phyloP scores from a whole-genome alignment of 2,888 invertebrate species.

The Amphipoea lucens region DNA sequence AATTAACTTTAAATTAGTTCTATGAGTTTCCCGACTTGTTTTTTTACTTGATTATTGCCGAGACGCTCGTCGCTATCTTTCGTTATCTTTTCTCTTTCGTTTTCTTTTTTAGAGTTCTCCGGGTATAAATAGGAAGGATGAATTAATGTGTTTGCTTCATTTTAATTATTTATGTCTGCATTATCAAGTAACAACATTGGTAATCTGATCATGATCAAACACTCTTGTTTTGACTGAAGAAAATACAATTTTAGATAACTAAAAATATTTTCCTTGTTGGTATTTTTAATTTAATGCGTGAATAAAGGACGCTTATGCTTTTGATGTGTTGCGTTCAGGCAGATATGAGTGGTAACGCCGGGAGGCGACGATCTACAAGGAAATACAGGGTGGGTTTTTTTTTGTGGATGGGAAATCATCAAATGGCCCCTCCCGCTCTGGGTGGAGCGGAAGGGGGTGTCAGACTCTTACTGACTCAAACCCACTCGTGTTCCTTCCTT shows the following conservation, averaged over 20 bases:
- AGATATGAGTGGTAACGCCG: not conserved
- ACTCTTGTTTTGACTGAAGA: not conserved
- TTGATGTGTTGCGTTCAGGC: not conserved
- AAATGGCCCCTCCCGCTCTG: no score
- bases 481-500: no score
- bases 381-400: not conserved
- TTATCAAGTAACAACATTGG: conserved; percentile 5
- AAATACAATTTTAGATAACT: not conserved
- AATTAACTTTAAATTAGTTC: conserved; percentile 80
- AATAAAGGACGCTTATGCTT: not conserved
- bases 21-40: conserved; percentile 67
- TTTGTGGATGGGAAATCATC: no score
- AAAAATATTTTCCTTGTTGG: not conserved
- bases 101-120: conserved; percentile 46
- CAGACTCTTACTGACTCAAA: no score
- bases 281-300: not conserved
- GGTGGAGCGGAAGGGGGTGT: no score
- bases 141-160: conserved; percentile 54
- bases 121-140: conserved; percentile 39
- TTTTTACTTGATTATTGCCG: conserved; percentile 73
- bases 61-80: conserved; percentile 65
- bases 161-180: conserved; percentile 31
- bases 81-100: conserved; percentile 55
- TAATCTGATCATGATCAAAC: conserved; percentile 23
- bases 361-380: not conserved